Base-by-base conservation (phyloP, 2,113 vertebrate species). In the Entelurus aequoreus region DNA sequence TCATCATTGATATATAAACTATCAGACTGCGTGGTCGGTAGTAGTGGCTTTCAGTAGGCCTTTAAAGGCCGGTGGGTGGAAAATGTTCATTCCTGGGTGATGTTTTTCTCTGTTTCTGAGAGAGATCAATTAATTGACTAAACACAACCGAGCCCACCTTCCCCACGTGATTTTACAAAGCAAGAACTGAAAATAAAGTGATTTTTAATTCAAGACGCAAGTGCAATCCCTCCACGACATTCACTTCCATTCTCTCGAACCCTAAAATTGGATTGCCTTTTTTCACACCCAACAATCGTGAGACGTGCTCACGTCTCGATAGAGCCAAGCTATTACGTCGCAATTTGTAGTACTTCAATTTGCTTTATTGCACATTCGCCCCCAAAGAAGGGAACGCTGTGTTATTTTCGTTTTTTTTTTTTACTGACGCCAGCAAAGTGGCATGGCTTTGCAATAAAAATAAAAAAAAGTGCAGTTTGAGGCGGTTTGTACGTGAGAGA, bases 321-420 rank as follows among this genome's bases (percentile, higher is more conserved):
- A 56, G 54, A 16, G n/a, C 3, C 37, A 40, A 56, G 54, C 54
- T 40, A 40, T 56, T 40, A 56, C 38, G 40, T 56, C 40, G 37
- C 54, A 56, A 56, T 56, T 55, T 40, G 54, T 16, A 12, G 37
- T 16, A n/a, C 14, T 55, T 56, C 54, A 56, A 56, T 56, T 56
- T 40, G 37, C 37, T 56, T 56, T 38, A 38, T 56, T 40, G 37
- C 54, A 56, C 54, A 56, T 56, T 40, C 54, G 16, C 37, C 4
- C 28, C 36, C 15, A 56, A 56, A 40, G 36, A 56, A 16, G 15
- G 15, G 54, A 16, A 56, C 38, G 13, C 15, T 10, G 54, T 40
- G 54, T 56, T 56, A 11, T 37, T 56, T 56, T 16, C 19, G 16
- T 8, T 14, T 21, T 15, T 15, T 21, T 37, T 40, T 56, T 15